A percentile compares a stretch with the other conserved stretches of the same genome.
Conservation (phyloP, 2,113 vertebrate species). For the Thinocorus orbignyianus region DNA sequence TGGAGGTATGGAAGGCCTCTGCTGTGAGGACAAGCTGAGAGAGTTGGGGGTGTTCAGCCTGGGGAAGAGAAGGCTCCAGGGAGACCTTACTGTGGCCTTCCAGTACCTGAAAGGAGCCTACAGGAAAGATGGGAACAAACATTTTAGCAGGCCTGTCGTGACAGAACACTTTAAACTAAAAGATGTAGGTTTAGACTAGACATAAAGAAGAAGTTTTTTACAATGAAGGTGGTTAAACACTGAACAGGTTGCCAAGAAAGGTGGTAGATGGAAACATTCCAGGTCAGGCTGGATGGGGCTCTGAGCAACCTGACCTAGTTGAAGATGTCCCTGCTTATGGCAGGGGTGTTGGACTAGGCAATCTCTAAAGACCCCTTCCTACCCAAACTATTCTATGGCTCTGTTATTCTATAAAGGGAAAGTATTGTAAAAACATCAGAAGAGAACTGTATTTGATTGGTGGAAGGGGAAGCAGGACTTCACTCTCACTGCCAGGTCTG, state of each 20-base stretch:
- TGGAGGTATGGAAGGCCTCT: background rate
- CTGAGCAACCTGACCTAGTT: background rate
- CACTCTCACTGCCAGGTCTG: background rate
- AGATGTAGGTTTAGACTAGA: background rate
- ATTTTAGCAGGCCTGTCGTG: background rate
- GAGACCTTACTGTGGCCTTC: background rate
- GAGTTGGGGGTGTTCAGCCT: background rate
- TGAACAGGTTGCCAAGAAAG: background rate
- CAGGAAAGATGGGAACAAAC: background rate
- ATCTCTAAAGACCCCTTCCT: background rate
- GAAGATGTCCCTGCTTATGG: background rate
- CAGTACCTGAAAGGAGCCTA: background rate
- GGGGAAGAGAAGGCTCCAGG: background rate
- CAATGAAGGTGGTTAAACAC: background rate
- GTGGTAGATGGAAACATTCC: background rate
- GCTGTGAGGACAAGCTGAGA: background rate
- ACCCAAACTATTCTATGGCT: background rate
- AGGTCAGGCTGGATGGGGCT: background rate
- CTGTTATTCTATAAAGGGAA: background rate
- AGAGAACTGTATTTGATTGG: background rate
- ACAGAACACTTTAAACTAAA: background rate
- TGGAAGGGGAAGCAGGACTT: background rate
- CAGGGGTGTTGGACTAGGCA: background rate
- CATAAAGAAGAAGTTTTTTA: background rate
- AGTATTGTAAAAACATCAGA: background rate